Evolutionary conservation across 1,140 invertebrate genomes (phyloP), one percentile per base, ranked within the genome.

Genomic region (Lepidurus apus): DNA sequence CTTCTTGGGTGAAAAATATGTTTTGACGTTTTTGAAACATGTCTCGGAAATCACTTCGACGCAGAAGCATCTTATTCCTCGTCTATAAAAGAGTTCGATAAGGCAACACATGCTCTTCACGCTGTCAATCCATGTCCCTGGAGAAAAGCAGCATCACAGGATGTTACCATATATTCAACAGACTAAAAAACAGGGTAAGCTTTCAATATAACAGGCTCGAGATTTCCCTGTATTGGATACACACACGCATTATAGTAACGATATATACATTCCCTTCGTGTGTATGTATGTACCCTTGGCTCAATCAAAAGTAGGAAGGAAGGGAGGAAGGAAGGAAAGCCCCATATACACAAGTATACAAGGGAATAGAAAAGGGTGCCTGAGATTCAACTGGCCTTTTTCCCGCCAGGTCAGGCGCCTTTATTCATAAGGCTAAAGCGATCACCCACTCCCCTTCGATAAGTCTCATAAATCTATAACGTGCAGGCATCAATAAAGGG

Each of bases 351-450:
- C 53, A 65, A 65, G 53, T 65, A 21, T 65, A 65, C 21, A 65
- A 65, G 17, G 21, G 17, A 65, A 65, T 65, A 65, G 17, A 65
- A 65, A 7, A 65, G 53, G 53, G 53, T 65, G 53, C 21, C 53
- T 21, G 53, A 65, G 53, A 65, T 65, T 65, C 8, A 65, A 65
- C 53, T 65, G 53, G 53, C 53, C 53, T 65, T 65, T 65, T 65
- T 17, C 53, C 53, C 13, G 53, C n/a, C 17, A 47, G 45, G 53
- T 65, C 53, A 65, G 53, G 9, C 53, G 17, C 53, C 13, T 65
- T 65, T 65, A 65, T 65, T 65, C 53, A 65, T 65, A 65, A 65
- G 53, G 53, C 53, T 65, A 65, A 65, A 65, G 53, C 53, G 53
- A 65, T 65, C 21, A 34, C 53, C 53, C 53, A 65, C 53, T 65